Conservation (phyloP, 37 sponge, comb jelly and placozoan genomes). For the Mnemiopsis leidyi region DNA sequence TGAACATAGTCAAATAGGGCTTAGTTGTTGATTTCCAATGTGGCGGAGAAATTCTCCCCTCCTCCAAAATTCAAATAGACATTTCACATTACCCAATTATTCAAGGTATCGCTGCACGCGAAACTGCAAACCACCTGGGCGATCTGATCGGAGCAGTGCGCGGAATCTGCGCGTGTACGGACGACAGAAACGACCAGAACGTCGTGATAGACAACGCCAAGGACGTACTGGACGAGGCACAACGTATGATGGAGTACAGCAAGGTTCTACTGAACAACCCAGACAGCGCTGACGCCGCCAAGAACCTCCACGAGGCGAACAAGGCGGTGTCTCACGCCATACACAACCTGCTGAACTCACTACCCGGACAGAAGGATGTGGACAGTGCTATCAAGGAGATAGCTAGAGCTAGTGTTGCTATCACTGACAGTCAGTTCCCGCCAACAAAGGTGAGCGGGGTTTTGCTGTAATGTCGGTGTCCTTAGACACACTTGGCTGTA, state of each 20-base stretch:
- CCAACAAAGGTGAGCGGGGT: slow-evolving; percentile 24
- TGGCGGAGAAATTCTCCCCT: too few species aligned
- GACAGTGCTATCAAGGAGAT: slow-evolving; percentile 95
- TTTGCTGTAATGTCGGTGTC: too few species aligned
- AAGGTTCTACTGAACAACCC: slow-evolving; percentile 28
- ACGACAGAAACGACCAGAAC: slow-evolving; percentile 46
- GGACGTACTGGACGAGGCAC: slow-evolving; percentile 66
- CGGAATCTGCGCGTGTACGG: slow-evolving; percentile 38
- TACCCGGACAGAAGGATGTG: slow-evolving; percentile 94
- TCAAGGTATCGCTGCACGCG: slow-evolving; percentile 81
- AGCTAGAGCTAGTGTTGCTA: slow-evolving; percentile 77
- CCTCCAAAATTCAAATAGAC: too few species aligned
- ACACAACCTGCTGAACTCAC: slow-evolving; percentile 89
- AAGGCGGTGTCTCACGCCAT: slow-evolving; percentile 94
- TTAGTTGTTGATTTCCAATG: too few species aligned
- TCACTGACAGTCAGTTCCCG: slow-evolving; percentile 54
- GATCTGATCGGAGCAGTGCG: slow-evolving; percentile 35
- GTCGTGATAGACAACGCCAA: slow-evolving; percentile 66
- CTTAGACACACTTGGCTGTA: too few species aligned
- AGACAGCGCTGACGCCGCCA: slow-evolving; percentile 26
- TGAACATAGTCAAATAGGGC: too few species aligned
- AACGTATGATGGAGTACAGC: slow-evolving; percentile 37
- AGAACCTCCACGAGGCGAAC: slow-evolving; percentile 75
- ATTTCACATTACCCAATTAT: slow-evolving; percentile 8
- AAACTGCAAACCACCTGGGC: slow-evolving; percentile 88